Evolutionary conservation across 1,140 invertebrate genomes (phyloP).

Genomic region (Bradynema listronoti): DNA sequence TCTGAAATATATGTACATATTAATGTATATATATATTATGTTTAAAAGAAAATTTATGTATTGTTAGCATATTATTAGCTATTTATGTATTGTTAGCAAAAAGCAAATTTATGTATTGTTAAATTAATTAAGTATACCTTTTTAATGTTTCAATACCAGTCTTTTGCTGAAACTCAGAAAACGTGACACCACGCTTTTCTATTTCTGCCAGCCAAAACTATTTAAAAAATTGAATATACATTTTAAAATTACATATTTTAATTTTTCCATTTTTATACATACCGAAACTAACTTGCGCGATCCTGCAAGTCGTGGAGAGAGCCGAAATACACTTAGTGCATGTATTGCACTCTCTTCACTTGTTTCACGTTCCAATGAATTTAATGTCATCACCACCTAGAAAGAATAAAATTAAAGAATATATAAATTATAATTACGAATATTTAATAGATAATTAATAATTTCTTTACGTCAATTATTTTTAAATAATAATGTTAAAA

Average conservation of each 20-base stretch:
- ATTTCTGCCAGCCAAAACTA: conserved; percentile 47
- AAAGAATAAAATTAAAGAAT: no score
- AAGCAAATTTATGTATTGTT: no score
- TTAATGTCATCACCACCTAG: conserved; percentile 28
- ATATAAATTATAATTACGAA: no score
- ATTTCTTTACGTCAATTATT: no score
- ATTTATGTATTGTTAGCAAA: no score
- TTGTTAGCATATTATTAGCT: no score
- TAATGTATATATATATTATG: neutral
- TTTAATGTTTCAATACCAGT: conserved; percentile 31
- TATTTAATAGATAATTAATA: no score
- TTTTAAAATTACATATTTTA: conserved; percentile 7
- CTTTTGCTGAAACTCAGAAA: conserved; percentile 50
- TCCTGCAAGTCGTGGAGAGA: conserved; percentile 17
- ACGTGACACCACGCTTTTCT: conserved; percentile 39
- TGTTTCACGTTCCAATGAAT: conserved; percentile 34
- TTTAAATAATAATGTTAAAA: no score
- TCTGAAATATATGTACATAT: conserved; percentile 7
- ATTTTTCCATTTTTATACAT: conserved; percentile 10
- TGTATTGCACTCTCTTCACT: conserved; percentile 15
- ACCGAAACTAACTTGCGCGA: conserved; percentile 9
- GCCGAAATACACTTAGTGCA: conserved; percentile 18
- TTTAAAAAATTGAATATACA: conserved; percentile 5
- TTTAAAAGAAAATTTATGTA: no score
- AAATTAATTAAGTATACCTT: conserved; percentile 16